Evolutionary conservation across 2,888 invertebrate species (phyloP).

Genomic region (Dasysyrphus albostriatus): DNA sequence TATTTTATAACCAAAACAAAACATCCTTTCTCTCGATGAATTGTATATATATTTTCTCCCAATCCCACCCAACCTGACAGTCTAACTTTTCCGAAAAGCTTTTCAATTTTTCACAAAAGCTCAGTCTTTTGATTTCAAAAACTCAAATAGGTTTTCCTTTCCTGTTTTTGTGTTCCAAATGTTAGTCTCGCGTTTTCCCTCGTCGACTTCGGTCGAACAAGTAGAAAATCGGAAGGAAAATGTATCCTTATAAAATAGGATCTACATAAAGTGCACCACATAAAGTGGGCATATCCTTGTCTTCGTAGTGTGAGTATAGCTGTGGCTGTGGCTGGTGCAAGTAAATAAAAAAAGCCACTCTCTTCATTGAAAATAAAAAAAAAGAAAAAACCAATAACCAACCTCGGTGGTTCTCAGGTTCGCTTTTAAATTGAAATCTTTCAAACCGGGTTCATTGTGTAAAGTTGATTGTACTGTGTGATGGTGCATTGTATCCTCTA

Average conservation of each 20-base stretch:
- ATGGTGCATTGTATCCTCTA: constrained; percentile 29
- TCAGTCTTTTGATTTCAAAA: constrained; percentile 35
- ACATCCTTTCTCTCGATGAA: constrained; percentile 10
- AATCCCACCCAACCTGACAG: neutral
- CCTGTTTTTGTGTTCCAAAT: constrained; percentile 17
- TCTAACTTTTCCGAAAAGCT: neutral
- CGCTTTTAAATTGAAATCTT: constrained; percentile 28
- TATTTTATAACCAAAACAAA: constrained; percentile 21
- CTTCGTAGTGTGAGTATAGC: neutral
- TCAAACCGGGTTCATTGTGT: constrained; percentile 32
- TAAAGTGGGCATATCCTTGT: constrained; percentile 5
- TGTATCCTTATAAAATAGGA: constrained; percentile 18
- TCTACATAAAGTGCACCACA: constrained; percentile 31
- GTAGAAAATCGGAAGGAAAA: constrained; percentile 14
- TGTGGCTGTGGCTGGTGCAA: neutral
- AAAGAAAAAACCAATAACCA: constrained; percentile 10
- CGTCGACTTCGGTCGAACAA: constrained; percentile 60
- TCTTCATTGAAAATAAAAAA: neutral
- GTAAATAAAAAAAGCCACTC: constrained; percentile 45
- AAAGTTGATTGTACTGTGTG: constrained; percentile 31
- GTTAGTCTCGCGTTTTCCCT: constrained; percentile 69
- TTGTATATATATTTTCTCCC: neutral
- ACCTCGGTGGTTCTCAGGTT: constrained; percentile 1
- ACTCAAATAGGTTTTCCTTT: constrained; percentile 59
- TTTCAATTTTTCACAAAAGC: constrained; percentile 41